Evolutionary conservation across 2,888 invertebrate species (phyloP), one percentile per base, ranked within the genome.

Genomic region (Bursaphelenchus okinawaensis): DNA sequence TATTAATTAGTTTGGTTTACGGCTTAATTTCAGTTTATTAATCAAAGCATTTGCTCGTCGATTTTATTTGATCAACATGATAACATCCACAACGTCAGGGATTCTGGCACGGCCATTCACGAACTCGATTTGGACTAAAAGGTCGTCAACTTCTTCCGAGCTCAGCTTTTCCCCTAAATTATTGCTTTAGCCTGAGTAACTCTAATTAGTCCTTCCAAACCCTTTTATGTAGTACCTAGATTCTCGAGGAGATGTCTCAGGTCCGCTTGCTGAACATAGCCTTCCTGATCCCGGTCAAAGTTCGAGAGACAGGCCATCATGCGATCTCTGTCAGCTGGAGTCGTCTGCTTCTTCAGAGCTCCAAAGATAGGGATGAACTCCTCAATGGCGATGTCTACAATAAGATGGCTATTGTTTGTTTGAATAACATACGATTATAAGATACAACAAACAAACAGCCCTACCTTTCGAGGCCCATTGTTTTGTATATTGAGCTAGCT

Each of bases 261-360:
- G 50, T 77, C 75, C 8, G 68, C 58, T 50, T 74, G 55, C 23
- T 62, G 65, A 20, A 77, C 68, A 8, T 51, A 55, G 20, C 76
- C 76, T 55, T 69, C 73, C 31, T 71, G 71, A 20, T 78, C 78
- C 16, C 78, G 73, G 31, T 78, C 78, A 54, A 79, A 78, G 62
- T 79, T 77, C n/a, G 67, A 66, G 22, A 79, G 66, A 23, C 54
- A 63, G 40, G 68, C 71, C 65, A 69, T 62, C 52, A 77, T 69
- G 29, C 76, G 68, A n/a, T 68, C 65, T 52, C 67, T 22, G 8
- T 65, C 71, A 4, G 70, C 59, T 12, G 66, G 56, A 27, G 67
- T 66, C 24, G 68, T 68, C 50, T 74, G 70, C 56, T 73, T 73
- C 55, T 71, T 72, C 52, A 78, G 67, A 6, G 71, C 70, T 50